Evolutionary conservation across 1,140 invertebrate species (phyloP).

Genomic region (Philopotamus ludificatus): DNA sequence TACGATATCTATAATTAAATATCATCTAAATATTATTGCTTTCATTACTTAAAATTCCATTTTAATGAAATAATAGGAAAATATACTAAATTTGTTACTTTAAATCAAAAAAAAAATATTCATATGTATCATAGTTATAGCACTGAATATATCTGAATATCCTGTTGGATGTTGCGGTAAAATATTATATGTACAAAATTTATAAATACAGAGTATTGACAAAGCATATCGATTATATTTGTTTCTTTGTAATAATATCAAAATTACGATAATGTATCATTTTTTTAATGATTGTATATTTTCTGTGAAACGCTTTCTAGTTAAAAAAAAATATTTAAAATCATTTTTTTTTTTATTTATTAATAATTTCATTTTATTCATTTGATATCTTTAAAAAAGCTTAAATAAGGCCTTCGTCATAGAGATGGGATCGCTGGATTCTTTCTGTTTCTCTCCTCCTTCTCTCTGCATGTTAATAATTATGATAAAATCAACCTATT

Average conservation of each 20-base stretch:
- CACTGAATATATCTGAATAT: neutral
- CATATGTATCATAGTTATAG: neutral
- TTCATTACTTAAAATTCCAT: neutral
- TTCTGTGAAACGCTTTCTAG: constrained; percentile 29
- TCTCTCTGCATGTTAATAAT: too few species aligned
- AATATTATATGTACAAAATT: neutral
- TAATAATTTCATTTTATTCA: too few species aligned
- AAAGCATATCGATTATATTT: neutral
- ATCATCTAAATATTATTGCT: too few species aligned
- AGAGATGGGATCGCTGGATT: too few species aligned
- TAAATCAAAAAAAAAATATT: neutral
- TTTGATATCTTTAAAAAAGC: too few species aligned
- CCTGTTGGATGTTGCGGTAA: neutral
- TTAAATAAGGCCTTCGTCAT: too few species aligned
- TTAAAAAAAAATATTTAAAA: constrained; percentile 15
- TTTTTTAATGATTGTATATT: constrained; percentile 16
- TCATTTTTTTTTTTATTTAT: neutral
- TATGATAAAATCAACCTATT: too few species aligned
- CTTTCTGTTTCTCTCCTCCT: too few species aligned
- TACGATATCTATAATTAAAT: too few species aligned
- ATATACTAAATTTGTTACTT: neutral
- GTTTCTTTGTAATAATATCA: neutral
- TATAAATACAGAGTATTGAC: neutral
- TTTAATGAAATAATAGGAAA: neutral
- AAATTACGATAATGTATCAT: neutral